phyloP scores from a whole-genome alignment of 1,140 invertebrate species.

The Bombus picipes region DNA sequence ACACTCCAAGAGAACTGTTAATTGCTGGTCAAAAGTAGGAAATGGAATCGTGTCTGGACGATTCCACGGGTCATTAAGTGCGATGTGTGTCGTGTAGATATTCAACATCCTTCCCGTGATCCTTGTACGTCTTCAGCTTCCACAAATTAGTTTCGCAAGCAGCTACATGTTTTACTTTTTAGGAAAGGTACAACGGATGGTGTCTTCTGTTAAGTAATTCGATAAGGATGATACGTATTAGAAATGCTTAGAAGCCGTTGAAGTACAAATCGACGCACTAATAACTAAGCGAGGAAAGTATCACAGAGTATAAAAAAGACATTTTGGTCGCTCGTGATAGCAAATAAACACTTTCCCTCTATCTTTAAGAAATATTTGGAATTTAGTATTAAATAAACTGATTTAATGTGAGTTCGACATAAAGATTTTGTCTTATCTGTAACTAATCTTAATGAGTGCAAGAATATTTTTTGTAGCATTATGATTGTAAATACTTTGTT shows the following conservation, averaged over 20 bases:
- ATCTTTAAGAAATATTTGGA: no score
- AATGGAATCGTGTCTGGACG: slow-evolving; percentile 12
- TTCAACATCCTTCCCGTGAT: background rate
- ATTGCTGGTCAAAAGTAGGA: slow-evolving; percentile 31
- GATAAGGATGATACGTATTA: background rate
- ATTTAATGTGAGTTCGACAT: no score
- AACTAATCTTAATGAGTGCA: no score
- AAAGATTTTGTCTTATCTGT: no score
- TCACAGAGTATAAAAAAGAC: background rate
- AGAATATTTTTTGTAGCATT: no score
- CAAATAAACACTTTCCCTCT: no score
- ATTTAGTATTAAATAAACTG: no score
- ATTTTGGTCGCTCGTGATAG: background rate
- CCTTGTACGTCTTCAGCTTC: background rate
- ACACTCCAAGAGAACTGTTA: background rate
- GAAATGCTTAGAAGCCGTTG: background rate
- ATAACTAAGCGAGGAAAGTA: background rate
- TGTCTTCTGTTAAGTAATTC: background rate
- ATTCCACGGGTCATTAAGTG: slow-evolving; percentile 35
- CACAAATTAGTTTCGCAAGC: background rate
- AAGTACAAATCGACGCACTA: background rate
- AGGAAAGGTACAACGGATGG: background rate
- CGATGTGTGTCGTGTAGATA: background rate
- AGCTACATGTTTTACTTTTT: background rate
- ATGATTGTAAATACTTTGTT: no score